Evolutionary conservation across 64 coral and sea anemone genomes (phyloP), one percentile per base, ranked within the genome.

Genomic region (Stylophora pistillata): DNA sequence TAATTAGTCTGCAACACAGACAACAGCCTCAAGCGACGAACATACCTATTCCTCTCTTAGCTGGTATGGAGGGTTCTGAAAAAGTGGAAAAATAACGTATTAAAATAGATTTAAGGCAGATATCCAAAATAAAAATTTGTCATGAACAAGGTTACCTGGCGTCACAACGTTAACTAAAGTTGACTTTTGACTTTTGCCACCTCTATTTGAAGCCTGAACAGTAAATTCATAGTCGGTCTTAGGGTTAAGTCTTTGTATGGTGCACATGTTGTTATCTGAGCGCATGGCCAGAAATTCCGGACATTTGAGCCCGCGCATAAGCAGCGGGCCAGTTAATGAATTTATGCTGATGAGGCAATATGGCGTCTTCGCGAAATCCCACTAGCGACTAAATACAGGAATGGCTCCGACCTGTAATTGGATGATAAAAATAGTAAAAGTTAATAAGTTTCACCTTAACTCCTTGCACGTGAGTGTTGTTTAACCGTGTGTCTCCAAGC

Each of bases 221-320:
- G 16, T 58, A 58, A 96, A 96, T 2, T 93, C 83, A 72, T 96
- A 96, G 0, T 29, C 59, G 0, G 91, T 96, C 13, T 86, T 47
- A 25, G 95, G 91, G 31, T 77, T 25, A 26, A 96, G 76, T 58
- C 93, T 62, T 34, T 83, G 83, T 32, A 96, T 59, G 1, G 32
- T 87, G 30, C 76, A 66, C 21, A 81, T 73, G 28, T 86, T 71
- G 21, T 85, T 62, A 6, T 62, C 81, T 27, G 80, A 30, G 79
- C 55, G 68, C n/a, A n/a, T n/a, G n/a, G n/a, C n/a, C n/a, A n/a
- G n/a, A n/a, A n/a, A n/a, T n/a, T n/a, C n/a, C n/a, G n/a, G n/a
- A n/a, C n/a, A n/a, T n/a, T n/a, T n/a, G n/a, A n/a, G n/a, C n/a
- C n/a, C n/a, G n/a, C n/a, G n/a, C n/a, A n/a, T n/a, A n/a, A n/a